phyloP scores from a whole-genome alignment of 1,140 invertebrate species.

The Zaprionus kolodkinae region DNA sequence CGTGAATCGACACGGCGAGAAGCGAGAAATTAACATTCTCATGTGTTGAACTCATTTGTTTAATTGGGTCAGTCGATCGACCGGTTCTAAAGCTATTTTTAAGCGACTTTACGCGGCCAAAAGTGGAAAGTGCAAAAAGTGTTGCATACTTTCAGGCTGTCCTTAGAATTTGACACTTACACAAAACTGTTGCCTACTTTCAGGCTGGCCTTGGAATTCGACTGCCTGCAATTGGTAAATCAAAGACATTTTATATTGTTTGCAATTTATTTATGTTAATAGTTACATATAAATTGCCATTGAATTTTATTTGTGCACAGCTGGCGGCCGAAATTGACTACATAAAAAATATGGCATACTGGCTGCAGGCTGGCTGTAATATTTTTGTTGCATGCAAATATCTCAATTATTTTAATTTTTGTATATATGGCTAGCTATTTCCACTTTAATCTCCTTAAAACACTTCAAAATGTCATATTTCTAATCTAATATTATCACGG shows the following conservation, averaged over 20 bases:
- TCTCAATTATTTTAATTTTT: no score
- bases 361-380: not conserved
- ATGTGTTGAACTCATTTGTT: conserved; percentile 19
- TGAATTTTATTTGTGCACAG: not conserved
- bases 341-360: not conserved
- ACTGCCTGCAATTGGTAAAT: no score
- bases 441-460: not conserved
- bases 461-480: conserved; percentile 2
- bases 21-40: conserved; percentile 30
- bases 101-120: not conserved
- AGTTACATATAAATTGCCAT: not conserved
- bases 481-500: not conserved
- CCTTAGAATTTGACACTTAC: not conserved
- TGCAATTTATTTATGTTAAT: not conserved
- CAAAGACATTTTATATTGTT: no score
- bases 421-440: no score
- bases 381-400: no score
- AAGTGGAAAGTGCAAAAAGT: not conserved
- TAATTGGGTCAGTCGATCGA: conserved; percentile 43
- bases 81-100: conserved; percentile 29
- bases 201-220: not conserved
- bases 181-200: not conserved
- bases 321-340: not conserved
- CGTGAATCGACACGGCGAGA: not conserved
- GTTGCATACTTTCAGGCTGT: no score